phyloP scores from a whole-genome alignment of 2,888 invertebrate species.

The Mythimna lalbum region DNA sequence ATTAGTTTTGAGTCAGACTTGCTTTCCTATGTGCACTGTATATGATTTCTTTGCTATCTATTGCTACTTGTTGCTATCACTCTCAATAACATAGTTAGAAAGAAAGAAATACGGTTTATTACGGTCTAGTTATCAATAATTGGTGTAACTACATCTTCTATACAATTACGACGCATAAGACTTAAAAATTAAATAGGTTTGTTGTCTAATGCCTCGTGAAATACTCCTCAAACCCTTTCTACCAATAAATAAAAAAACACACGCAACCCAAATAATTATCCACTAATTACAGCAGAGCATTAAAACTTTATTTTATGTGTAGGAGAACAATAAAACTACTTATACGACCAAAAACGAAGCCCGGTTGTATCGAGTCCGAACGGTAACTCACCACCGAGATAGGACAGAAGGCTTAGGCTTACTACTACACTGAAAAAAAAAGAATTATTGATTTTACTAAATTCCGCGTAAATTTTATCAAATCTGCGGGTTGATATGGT shows the following conservation, averaged over 20 bases:
- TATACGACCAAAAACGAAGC: constrained; percentile 58
- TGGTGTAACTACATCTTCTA: not conserved
- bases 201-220: not conserved
- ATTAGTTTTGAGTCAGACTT: no score
- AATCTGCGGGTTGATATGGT: no score
- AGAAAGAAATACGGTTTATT: no score
- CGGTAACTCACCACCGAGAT: constrained; percentile 41
- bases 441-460: no score
- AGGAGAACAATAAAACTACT: constrained; percentile 63
- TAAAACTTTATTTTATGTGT: constrained; percentile 64
- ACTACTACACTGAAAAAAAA: no score
- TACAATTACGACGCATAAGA: no score
- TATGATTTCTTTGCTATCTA: no score
- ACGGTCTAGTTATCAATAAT: no score
- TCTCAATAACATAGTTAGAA: not conserved
- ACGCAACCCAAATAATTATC: constrained; percentile 62
- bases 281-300: constrained; percentile 60
- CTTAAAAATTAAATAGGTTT: no score
- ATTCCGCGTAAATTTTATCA: no score
- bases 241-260: constrained; percentile 50
- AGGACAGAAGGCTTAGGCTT: constrained; percentile 21
- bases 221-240: constrained; percentile 31
- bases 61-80: no score
- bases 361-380: constrained; percentile 42
- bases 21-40: no score